A percentile compares a stretch with the other conserved stretches of the same genome.
Evolutionary conservation across 2,888 invertebrate species (phyloP).

Genomic region (Hirudinaria manillensis): DNA sequence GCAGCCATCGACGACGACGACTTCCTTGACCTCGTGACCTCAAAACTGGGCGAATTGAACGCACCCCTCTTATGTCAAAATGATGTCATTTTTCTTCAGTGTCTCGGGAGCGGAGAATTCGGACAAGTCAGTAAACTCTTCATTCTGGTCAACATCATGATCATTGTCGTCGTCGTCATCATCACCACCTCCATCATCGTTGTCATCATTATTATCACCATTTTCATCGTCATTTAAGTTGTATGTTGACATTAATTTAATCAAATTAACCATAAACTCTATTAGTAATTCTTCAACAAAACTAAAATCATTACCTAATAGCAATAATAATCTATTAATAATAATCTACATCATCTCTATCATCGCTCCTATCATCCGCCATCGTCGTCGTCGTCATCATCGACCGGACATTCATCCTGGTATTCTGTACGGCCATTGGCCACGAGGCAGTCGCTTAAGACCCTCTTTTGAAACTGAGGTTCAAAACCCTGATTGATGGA

Average conservation of each 20-base stretch:
- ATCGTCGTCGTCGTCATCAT: background rate
- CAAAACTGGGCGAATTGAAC: background rate
- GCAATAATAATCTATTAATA: no score
- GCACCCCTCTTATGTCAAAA: background rate
- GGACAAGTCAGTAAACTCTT: background rate
- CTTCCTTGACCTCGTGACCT: background rate
- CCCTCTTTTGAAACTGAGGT: no score
- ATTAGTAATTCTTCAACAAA: no score
- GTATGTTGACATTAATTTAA: no score
- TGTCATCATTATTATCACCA: constrained; percentile 27
- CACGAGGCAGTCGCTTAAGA: constrained; percentile 3
- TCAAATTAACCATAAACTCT: no score
- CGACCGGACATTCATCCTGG: constrained; percentile 1
- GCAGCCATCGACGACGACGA: background rate
- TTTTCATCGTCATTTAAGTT: constrained; percentile 29
- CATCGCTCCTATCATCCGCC: background rate
- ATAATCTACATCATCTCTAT: background rate
- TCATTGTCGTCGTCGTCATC: constrained; percentile 18
- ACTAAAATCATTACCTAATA: no score
- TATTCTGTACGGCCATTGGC: constrained; percentile 1
- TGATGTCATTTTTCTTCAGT: background rate
- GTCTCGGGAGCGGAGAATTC: constrained; percentile 10
- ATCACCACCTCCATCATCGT: constrained; percentile 26
- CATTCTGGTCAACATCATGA: background rate
- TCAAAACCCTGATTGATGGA: no score